Percentiles rank a stretch among this genome's conserved stretches.
Conservation (phyloP, 2,113 vertebrate species). For the Sterna hirundo region DNA sequence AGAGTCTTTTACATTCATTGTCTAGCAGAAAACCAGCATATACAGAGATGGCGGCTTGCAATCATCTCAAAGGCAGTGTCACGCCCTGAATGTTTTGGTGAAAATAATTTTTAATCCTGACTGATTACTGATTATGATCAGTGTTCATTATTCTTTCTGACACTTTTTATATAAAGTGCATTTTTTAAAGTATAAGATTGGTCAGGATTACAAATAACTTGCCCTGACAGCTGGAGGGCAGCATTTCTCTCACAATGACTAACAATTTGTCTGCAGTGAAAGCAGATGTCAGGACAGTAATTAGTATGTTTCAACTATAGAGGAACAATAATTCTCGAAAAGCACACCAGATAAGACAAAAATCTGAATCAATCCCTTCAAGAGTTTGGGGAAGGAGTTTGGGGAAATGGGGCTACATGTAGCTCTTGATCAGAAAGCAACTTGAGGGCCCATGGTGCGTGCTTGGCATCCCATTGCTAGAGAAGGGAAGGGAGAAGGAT, state of each 20-base stretch:
- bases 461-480: not conserved
- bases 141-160: not conserved
- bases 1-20: not conserved
- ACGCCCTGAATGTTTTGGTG: not conserved
- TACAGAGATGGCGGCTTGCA: not conserved
- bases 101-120: not conserved
- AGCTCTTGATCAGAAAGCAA: not conserved
- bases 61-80: not conserved
- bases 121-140: not conserved
- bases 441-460: not conserved
- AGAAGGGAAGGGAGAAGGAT: not conserved
- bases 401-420: not conserved
- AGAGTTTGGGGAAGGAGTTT: not conserved
- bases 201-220: slow-evolving; percentile 45
- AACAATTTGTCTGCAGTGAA: not conserved
- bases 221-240: slow-evolving; percentile 59
- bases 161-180: not conserved
- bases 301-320: not conserved
- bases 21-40: not conserved
- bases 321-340: not conserved
- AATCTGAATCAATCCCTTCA: not conserved
- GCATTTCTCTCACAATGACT: slow-evolving; percentile 39
- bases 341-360: not conserved
- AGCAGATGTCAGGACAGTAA: not conserved
- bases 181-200: not conserved